Evolutionary conservation across 2,888 invertebrate genomes (phyloP), one percentile per base, ranked within the genome.

Genomic region (Mamestra brassicae): DNA sequence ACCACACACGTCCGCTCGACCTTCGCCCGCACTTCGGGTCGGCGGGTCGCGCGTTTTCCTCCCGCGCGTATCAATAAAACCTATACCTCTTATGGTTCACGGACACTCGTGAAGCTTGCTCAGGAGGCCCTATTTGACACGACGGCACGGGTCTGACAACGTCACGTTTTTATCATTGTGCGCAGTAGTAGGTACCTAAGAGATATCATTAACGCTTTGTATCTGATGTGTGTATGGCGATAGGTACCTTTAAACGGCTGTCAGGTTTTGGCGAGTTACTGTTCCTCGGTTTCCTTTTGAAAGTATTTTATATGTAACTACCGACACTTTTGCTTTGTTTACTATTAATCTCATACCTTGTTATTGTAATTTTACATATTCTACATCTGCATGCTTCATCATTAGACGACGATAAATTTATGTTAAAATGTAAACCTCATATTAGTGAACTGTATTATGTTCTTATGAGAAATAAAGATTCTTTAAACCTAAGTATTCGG

Each of bases 11-110:
- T 68, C 65, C 67, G 70, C 42, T 70, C 81, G 91, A 92, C 93
- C 93, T 93, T 90, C 89, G 88, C 72, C 87, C 81, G 80, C 85
- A 73, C 90, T 90, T 89, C 91, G 62, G 86, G 87, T 87, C 87
- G 84, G 61, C 76, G 67, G 87, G 87, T 84, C 85, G 80, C 68
- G 78, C 70, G 78, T 90, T 90, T 89, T 90, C 90, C 90, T 91
- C 87, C 88, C 84, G 86, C 89, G 88, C 86, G 45, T 85, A 88
- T 90, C 85, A 85, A 87, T 87, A 87, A 86, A 88, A 87, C 86
- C 78, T 74, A 81, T 83, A 86, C 84, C 65, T 58, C 65, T 77
- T 72, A 71, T 79, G 73, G 89, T 89, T 89, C 90, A 90, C 63
- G 90, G 89, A 83, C 89, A 74, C 45, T 74, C 80, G 80, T 89